These are phyloP conservation scores for Emydoidea blandingii DNA, from an alignment of 2,797 vertebrate species.

Conservation along the genomic window DNA sequence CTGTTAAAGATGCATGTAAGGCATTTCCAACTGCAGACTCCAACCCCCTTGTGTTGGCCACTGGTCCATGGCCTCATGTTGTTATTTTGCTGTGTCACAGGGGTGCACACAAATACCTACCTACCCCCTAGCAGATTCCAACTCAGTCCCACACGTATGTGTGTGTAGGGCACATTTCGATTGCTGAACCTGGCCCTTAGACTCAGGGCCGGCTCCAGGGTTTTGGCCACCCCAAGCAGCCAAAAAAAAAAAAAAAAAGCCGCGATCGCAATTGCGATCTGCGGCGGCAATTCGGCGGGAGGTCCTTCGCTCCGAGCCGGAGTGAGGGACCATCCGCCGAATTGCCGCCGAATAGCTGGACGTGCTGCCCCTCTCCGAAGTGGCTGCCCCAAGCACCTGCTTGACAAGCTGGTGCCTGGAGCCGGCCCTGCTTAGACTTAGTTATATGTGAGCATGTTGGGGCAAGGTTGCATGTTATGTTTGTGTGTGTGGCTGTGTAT, in stretches of 20 bases:
- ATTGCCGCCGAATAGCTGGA: too few species aligned
- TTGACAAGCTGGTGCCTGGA: too few species aligned
- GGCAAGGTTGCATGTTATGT: not conserved
- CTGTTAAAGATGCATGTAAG: not conserved
- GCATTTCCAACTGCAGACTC: accelerated
- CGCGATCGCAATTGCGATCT: too few species aligned
- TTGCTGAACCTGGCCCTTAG: not conserved
- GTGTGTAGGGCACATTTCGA: accelerated
- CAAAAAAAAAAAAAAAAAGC: too few species aligned
- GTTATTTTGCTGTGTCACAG: not conserved
- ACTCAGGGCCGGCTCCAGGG: not conserved
- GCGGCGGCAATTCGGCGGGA: too few species aligned
- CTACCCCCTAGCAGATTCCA: accelerated
- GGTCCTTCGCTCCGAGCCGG: too few species aligned
- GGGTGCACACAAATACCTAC: not conserved
- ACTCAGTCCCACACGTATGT: not conserved
- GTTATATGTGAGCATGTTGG: not conserved
- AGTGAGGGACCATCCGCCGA: too few species aligned
- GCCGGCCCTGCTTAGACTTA: not conserved
- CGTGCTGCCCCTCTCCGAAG: too few species aligned
- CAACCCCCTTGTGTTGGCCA: not conserved
- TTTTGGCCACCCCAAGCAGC: too few species aligned
- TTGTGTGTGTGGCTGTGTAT: not conserved
- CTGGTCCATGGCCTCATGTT: not conserved
- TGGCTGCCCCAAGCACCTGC: too few species aligned